phyloP scores from a whole-genome alignment of 2,797 vertebrate species.

The Enteromius treurensis region DNA sequence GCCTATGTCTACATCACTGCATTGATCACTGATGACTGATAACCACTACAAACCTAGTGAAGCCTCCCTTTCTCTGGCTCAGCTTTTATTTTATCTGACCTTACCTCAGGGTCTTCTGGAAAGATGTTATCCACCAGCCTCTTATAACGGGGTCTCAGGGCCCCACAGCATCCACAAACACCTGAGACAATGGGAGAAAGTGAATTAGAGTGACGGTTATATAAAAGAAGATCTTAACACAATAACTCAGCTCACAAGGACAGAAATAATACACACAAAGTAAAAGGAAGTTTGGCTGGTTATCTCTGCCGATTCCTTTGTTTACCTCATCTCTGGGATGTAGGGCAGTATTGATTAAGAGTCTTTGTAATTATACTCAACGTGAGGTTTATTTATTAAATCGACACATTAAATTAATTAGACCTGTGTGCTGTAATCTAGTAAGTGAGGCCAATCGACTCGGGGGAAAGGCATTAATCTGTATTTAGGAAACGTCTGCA shows the following conservation, averaged over 20 bases:
- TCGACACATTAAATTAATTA: constrained; percentile 54
- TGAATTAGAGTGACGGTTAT: not conserved
- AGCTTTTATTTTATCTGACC: constrained; percentile 21
- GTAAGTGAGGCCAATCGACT: constrained; percentile 49
- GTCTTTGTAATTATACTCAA: constrained; percentile 43
- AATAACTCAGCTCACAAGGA: not conserved
- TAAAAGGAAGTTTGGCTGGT: not conserved
- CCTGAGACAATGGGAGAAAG: constrained; percentile 68
- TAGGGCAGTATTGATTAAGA: constrained; percentile 40
- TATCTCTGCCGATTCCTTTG: not conserved
- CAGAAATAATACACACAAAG: not conserved
- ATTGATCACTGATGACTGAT: constrained; percentile 49
- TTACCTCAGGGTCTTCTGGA: constrained; percentile 88
- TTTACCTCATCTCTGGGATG: constrained; percentile 26
- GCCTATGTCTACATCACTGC: constrained; percentile 23
- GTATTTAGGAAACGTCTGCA: constrained; percentile 34
- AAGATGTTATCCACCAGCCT: constrained; percentile 93
- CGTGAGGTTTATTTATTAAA: constrained; percentile 46
- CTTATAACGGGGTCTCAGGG: constrained; percentile 89
- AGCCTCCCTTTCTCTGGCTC: constrained; percentile 1
- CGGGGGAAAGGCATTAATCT: constrained; percentile 38
- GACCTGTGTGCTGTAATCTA: constrained; percentile 36
- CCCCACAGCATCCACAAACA: constrained; percentile 89
- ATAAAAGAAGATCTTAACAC: not conserved
- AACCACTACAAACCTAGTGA: constrained; percentile 8